Evolutionary conservation across 2,888 invertebrate species (phyloP), one percentile per base, ranked within the genome.

Genomic region (Euclidia mi): DNA sequence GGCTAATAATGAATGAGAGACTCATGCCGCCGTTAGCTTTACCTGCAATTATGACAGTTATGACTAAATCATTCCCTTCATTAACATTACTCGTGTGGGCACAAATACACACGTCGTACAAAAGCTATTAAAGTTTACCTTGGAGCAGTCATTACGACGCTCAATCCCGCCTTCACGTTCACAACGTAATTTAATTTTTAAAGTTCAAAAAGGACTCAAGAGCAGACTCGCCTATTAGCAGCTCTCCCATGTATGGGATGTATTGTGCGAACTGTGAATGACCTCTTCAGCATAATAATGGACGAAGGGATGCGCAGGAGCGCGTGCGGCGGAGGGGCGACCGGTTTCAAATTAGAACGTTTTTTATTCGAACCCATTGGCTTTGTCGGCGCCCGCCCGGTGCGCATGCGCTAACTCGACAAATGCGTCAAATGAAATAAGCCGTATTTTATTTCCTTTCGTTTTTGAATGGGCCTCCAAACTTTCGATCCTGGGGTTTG

Each of bases 321-420:
- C 91, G 92, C 92, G 89, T 86, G 91, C 92, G 87, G 85, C 81
- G 82, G 80, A 82, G 90, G 89, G 89, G 92, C 87, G 89, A 93
- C 94, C 92, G 92, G 94, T 94, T 94, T 93, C 86, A 92, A 94
- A 93, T 94, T 94, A 94, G 94, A 94, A 92, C 93, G 92, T 91
- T 93, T 94, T 92, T 90, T 90, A 87, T 88, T 84, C 78, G 71
- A 79, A 76, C 79, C 75, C 71, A 82, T 76, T 63, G 81, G 85
- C 90, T 93, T 94, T 94, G 94, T 94, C 93, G 93, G 92, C 85
- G 88, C 84, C 90, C 90, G 91, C 92, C 93, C 87, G 90, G 91
- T 89, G 92, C 85, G 92, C 87, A 78, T 87, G 91, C 91, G 94
- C 92, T 93, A 93, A 93, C 93, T 94, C 93, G 94, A 92, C 93